A percentile compares a stretch with the other conserved stretches of the same genome.
phyloP scores from a whole-genome alignment of 1,140 invertebrate genomes.

The Pachyrhynchus sulphureomaculatus region DNA sequence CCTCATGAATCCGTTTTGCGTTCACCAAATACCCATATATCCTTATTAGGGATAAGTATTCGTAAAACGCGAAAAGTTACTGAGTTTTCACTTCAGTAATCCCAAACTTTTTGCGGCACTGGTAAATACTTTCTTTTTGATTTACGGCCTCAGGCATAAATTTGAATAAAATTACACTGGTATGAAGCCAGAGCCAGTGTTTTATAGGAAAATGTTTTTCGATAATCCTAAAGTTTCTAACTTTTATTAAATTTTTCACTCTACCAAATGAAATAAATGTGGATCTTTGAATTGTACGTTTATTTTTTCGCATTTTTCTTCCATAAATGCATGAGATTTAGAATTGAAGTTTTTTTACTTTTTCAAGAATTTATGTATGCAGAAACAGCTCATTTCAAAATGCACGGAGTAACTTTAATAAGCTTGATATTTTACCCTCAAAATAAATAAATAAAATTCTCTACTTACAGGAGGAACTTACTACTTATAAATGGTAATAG shows the following conservation, averaged over 20 bases:
- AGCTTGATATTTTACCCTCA: no score
- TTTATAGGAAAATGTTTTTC: conserved; percentile 22
- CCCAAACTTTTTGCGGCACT: conserved; percentile 16
- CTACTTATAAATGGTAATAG: no score
- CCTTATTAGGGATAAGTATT: conserved; percentile 12
- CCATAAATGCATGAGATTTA: no score
- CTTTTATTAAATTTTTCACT: conserved; percentile 27
- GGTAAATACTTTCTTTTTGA: conserved; percentile 27
- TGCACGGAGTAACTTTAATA: no score
- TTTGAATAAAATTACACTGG: conserved; percentile 28
- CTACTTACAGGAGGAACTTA: no score
- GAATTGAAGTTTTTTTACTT: no score
- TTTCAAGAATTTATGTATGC: no score
- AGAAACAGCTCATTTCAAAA: no score
- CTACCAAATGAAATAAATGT: not conserved
- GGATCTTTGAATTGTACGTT: no score
- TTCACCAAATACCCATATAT: conserved; percentile 10
- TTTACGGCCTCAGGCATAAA: conserved; percentile 25
- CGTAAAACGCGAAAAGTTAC: conserved; percentile 19
- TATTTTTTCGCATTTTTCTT: no score
- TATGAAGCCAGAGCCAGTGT: conserved; percentile 16
- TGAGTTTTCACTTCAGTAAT: conserved; percentile 24
- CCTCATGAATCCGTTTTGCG: no score
- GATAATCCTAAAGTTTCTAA: conserved; percentile 25
- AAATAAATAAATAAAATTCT: no score